Percentiles rank a stretch among this genome's conserved stretches.
Conservation (phyloP, 1,140 invertebrate genomes). For the Pseudomyrmex cubaensis region DNA sequence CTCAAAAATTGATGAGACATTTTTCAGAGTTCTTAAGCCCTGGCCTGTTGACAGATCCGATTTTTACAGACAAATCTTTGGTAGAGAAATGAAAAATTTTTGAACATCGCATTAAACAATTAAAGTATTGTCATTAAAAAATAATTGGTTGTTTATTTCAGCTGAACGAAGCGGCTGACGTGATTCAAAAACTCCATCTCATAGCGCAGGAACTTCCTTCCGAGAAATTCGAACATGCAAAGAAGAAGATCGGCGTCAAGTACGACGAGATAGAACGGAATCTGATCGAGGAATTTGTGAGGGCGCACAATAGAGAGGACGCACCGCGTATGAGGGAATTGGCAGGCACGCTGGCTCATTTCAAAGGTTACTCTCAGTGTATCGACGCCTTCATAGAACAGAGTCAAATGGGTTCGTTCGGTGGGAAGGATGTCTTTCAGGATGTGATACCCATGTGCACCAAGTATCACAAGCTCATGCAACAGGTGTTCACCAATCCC, state of each 20-base stretch:
- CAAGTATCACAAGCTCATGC: constrained; percentile 95
- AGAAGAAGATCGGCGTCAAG: constrained; percentile 95
- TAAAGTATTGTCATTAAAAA: no score
- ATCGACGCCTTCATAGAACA: constrained; percentile 99
- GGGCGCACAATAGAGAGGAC: constrained; percentile 94
- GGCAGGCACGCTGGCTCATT: constrained; percentile 96
- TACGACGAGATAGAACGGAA: constrained; percentile 97
- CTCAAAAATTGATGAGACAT: constrained; percentile 96
- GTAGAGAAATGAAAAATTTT: constrained; percentile 83
- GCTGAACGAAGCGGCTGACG: constrained; percentile 98
- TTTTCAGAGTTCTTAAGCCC: constrained; percentile 96
- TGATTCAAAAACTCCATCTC: constrained; percentile 98
- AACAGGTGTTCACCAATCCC: constrained; percentile 97
- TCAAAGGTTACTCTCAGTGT: constrained; percentile 98
- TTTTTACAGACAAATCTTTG: constrained; percentile 95
- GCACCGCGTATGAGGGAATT: constrained; percentile 96
- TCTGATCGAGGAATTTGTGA: constrained; percentile 97
- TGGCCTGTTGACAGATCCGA: constrained; percentile 93
- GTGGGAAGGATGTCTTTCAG: constrained; percentile 95
- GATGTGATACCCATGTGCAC: constrained; percentile 96
- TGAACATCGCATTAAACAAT: no score
- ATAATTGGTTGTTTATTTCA: constrained; percentile 80
- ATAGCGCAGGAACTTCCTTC: constrained; percentile 97
- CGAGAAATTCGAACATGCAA: constrained; percentile 95
- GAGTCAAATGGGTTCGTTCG: constrained; percentile 93